A percentile compares a stretch with the other conserved stretches of the same genome.
These are phyloP conservation scores for Drosophila algonquin DNA, from an alignment of 2,888 invertebrate species.

Conservation along the genomic window DNA sequence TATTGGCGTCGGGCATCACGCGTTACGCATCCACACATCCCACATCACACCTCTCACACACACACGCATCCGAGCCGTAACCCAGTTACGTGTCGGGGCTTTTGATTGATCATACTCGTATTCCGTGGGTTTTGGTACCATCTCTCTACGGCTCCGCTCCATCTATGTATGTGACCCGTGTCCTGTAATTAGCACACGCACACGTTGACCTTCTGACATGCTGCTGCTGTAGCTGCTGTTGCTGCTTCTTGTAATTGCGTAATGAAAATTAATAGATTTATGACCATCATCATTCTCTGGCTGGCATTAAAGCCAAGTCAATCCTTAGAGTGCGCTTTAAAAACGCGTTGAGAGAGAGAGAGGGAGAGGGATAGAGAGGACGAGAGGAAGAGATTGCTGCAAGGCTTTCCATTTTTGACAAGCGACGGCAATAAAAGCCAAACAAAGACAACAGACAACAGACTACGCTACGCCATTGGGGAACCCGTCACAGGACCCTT, in stretches of 20 bases:
- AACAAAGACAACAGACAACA: slow-evolving; percentile 26
- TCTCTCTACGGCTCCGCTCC: neutral
- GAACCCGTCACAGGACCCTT: slow-evolving; percentile 52
- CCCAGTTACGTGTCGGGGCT: slow-evolving; percentile 10
- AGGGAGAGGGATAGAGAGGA: slow-evolving; percentile 7
- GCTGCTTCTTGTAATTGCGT: slow-evolving; percentile 45
- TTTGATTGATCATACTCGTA: slow-evolving; percentile 29
- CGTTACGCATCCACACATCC: neutral
- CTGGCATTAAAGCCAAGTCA: slow-evolving; percentile 20
- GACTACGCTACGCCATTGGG: slow-evolving; percentile 16
- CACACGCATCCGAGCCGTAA: neutral
- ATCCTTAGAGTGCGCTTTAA: slow-evolving; percentile 36
- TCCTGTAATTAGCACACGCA: slow-evolving; percentile 57
- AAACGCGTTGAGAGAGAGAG: slow-evolving; percentile 1
- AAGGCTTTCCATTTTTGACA: slow-evolving; percentile 19
- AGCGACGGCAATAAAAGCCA: slow-evolving; percentile 31
- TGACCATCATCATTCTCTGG: slow-evolving; percentile 17
- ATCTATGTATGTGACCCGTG: slow-evolving; percentile 14
- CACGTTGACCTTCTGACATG: slow-evolving; percentile 56
- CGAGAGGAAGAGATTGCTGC: slow-evolving; percentile 4
- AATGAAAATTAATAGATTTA: slow-evolving; percentile 60
- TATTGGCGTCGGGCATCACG: slow-evolving; percentile 9
- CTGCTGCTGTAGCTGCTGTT: neutral
- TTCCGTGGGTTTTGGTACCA: neutral
- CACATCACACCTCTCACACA: too few species aligned